Base-by-base conservation (phyloP, 1,140 invertebrate genomes). In the Drosophila nebulosa region DNA sequence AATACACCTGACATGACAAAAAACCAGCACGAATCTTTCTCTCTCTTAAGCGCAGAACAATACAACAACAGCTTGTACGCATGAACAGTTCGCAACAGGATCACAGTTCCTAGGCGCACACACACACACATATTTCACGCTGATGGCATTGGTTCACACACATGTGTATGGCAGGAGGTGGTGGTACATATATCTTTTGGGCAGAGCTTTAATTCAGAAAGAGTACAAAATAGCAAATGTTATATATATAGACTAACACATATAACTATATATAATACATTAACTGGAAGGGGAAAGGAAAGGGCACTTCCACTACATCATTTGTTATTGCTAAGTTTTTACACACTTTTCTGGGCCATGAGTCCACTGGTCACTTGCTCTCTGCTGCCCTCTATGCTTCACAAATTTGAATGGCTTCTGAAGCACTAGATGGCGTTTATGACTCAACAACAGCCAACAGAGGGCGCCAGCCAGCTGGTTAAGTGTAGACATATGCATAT, bases 21-120 rank as follows among this genome's bases (percentile, higher is more conserved):
- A 46, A 18, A 0, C 39, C 26, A 32, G 4, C 52, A 16, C 32
- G 42, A 55, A 76, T 56, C 75, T 69, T 63, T 65, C 24, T 24
- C 24, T 32, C 30, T 12, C 60, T 71, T 86, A 86, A 86, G 78
- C 78, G 65, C 64, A 60, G 30, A 78, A 86, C 83, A 88, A 78
- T 86, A 68, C 78, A 46, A 46, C 39, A 46, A 46, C 39, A 67
- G 65, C 75, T 81, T 77, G 62, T 64, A 74, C 84, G 75, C 83
- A 79, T 88, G 84, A 79, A 65, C 60, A 61, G 69, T 58, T 88
- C 36, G 65, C 53, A 88, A 68, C 65, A 69, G 78, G 74, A 78
- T 78, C 81, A 88, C 77, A 71, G 62, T 59, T 72, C 68, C 30
- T 42, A 39, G 59, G 59, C 60, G 27, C 69, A 60, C 64, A 63